Evolutionary conservation across 1,140 invertebrate species (phyloP).

Genomic region (Scylla paramamosain): DNA sequence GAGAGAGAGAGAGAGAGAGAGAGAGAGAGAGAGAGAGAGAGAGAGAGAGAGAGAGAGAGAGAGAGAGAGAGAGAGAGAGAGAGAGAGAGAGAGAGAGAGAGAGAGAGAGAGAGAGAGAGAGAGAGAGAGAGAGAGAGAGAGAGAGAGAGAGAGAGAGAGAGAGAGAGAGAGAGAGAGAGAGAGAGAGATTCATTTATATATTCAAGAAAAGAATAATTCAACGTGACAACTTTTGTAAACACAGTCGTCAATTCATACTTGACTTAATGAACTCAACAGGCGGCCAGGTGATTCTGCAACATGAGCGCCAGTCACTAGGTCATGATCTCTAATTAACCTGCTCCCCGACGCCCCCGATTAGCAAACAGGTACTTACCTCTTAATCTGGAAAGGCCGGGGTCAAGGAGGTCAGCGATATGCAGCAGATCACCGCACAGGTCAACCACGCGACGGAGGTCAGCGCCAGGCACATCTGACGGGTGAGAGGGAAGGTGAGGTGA

Average conservation of each 20-base stretch:
- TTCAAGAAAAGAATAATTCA: too few relatives aligned
- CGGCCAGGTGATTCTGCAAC: background rate
- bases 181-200: too few relatives aligned
- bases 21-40: too few relatives aligned
- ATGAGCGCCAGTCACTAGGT: background rate
- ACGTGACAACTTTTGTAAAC: background rate
- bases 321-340: background rate
- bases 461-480: conserved; percentile 42
- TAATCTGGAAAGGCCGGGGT: conserved; percentile 67
- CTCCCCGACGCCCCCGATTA: too few relatives aligned
- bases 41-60: too few relatives aligned
- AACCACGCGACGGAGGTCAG: conserved; percentile 44
- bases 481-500: background rate
- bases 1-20: too few relatives aligned
- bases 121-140: too few relatives aligned
- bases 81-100: too few relatives aligned
- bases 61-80: too few relatives aligned
- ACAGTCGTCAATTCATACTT: background rate
- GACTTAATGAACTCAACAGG: background rate
- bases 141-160: too few relatives aligned
- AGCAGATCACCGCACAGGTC: conserved; percentile 47
- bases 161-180: too few relatives aligned
- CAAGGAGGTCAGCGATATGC: conserved; percentile 39
- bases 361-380: conserved; percentile 47
- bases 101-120: too few relatives aligned